Base-by-base conservation (phyloP, 2,888 invertebrate genomes). In the Trichogramma evanescens region DNA sequence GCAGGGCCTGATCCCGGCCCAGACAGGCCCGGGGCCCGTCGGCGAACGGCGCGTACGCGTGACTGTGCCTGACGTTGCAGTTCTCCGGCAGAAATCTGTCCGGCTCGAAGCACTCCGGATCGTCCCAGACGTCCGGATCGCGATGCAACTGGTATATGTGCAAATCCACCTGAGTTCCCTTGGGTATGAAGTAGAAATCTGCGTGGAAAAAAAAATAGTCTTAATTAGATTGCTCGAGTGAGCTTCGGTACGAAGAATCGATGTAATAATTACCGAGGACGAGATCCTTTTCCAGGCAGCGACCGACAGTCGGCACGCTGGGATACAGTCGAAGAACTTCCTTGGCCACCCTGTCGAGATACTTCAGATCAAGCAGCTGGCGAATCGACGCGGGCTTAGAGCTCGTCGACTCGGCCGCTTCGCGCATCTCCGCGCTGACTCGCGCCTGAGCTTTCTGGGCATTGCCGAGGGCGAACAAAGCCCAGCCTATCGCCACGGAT, bases 311-410 rank as follows among this genome's bases (percentile, higher is more conserved):
- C 1, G 84, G 82, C 10, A 80, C 82, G 8, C 82, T 79, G 1
- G 84, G 82, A 72, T 82, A 83, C 7, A 84, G 67, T 55, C 84
- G 76, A n/a, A 84, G 68, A 0, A 80, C 77, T 72, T 85, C 85
- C 67, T 84, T 84, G 45, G 84, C 80, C 0, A 84, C 81, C 50
- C 82, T 79, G 66, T 84, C 84, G 61, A 84, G 72, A 70, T 83
- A 84, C 38, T 79, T 79, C 70, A 82, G 76, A 46, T 75, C 67
- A 49, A 74, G 69, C 10, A 80, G 59, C 62, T 80, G 72, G 58
- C 73, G 66, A 55, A 70, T 63, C 0, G 75, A 79, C 0, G 75
- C 73, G 41, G 61, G 63, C 44, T 66, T 58, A 3, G n/a, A n/a
- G 13, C 65, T 50, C 0, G 64, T 62, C n/a, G 68, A 67, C 2